These are phyloP conservation scores for Pollenia griseotomentosa DNA, from an alignment of 2,888 invertebrate genomes.

Conservation along the genomic window DNA sequence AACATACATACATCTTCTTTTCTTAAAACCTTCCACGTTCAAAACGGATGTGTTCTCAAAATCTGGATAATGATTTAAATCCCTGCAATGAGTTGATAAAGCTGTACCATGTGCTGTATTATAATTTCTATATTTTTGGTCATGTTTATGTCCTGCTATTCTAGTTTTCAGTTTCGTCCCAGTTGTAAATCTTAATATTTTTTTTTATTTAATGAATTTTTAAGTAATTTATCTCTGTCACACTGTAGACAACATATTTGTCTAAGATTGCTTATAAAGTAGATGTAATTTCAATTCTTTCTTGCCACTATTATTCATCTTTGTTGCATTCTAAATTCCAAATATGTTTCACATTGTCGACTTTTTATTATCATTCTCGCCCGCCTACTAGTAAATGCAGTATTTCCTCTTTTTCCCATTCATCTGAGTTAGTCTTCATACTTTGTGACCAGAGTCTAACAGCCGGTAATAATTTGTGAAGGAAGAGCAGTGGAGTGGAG, in stretches of 20 bases:
- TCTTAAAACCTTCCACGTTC: too few species aligned
- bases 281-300: slow-evolving; percentile 48
- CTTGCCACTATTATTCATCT: not conserved
- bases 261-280: slow-evolving; percentile 23
- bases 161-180: too few species aligned
- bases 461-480: slow-evolving; percentile 54
- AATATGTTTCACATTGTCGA: slow-evolving; percentile 54
- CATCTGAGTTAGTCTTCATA: slow-evolving; percentile 30
- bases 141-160: too few species aligned
- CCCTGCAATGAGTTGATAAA: too few species aligned
- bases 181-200: too few species aligned
- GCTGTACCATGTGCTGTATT: too few species aligned
- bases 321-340: slow-evolving; percentile 57
- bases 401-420: slow-evolving; percentile 54
- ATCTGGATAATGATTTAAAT: too few species aligned
- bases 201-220: not conserved
- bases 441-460: slow-evolving; percentile 41
- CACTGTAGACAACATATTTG: slow-evolving; percentile 22
- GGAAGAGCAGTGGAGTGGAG: not conserved
- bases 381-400: slow-evolving; percentile 7
- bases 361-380: slow-evolving; percentile 14
- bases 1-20: too few species aligned
- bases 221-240: slow-evolving; percentile 1
- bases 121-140: too few species aligned
- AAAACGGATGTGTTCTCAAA: too few species aligned